These are phyloP conservation scores for Menidia beryllina DNA, from an alignment of 2,113 vertebrate species.

Conservation along the genomic window DNA sequence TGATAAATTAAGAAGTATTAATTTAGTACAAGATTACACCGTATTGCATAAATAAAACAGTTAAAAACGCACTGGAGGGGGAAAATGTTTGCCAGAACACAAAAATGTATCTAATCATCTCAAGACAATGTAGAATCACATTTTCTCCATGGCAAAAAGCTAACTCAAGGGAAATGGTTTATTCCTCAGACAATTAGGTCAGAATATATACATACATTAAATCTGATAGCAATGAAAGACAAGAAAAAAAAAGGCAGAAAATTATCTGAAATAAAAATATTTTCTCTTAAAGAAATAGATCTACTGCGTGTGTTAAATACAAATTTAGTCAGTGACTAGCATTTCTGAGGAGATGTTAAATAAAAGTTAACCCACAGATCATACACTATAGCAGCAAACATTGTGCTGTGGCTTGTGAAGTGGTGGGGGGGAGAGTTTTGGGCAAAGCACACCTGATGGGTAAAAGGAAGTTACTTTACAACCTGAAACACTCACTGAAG, in stretches of 20 bases:
- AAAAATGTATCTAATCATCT: conserved; percentile 28
- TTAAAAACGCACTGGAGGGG: conserved; percentile 15
- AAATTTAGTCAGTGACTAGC: conserved; percentile 55
- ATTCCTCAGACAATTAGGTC: conserved; percentile 71
- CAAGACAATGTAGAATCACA: conserved; percentile 46
- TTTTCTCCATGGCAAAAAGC: conserved; percentile 58
- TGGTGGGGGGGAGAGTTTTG: conserved; percentile 16
- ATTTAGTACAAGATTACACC: conserved; percentile 56
- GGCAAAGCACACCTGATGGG: conserved; percentile 32
- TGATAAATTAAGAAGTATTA: conserved; percentile 39
- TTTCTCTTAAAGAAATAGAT: conserved; percentile 63
- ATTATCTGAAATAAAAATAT: conserved; percentile 66
- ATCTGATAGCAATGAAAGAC: conserved; percentile 69
- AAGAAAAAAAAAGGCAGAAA: conserved; percentile 48
- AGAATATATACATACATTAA: conserved; percentile 76
- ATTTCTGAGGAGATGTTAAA: conserved; percentile 21
- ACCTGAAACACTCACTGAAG: conserved; percentile 52
- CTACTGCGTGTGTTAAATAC: conserved; percentile 62
- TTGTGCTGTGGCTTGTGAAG: conserved; percentile 66
- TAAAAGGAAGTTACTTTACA: conserved; percentile 52
- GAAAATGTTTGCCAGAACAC: conserved; percentile 16
- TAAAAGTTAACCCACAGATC: conserved; percentile 52
- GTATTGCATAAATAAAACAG: conserved; percentile 24
- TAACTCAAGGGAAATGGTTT: conserved; percentile 73
- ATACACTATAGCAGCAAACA: conserved; percentile 75